These are phyloP conservation scores for Resseliella maxima DNA, from an alignment of 2,888 invertebrate genomes.

Conservation along the genomic window DNA sequence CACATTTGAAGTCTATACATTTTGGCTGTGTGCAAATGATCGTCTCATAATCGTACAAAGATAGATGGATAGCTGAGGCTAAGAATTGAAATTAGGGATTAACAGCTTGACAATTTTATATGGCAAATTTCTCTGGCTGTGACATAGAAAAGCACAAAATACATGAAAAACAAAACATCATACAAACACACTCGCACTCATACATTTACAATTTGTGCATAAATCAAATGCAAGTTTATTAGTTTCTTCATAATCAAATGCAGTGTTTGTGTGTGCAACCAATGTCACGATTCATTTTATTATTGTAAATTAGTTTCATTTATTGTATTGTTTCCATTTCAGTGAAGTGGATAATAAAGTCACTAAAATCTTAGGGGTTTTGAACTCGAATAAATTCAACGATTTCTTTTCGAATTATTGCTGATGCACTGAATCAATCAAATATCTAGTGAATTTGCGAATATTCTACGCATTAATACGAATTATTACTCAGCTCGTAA, in stretches of 20 bases:
- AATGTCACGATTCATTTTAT: neutral
- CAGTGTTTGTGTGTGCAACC: neutral
- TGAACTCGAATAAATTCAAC: no score
- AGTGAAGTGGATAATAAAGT: neutral
- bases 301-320: conserved; percentile 42
- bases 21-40: neutral
- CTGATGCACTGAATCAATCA: no score
- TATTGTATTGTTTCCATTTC: no score
- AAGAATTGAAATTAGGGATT: conserved; percentile 32
- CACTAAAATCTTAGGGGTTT: neutral
- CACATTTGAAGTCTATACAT: neutral
- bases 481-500: no score
- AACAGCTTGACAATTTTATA: conserved; percentile 30
- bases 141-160: neutral
- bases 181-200: neutral
- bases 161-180: neutral
- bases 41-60: neutral
- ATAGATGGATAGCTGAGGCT: neutral
- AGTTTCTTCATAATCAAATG: neutral
- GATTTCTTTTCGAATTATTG: no score
- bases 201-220: neutral
- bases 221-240: conserved; percentile 15
- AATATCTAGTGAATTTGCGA: no score
- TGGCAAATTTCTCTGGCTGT: neutral
- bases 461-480: no score